Conservation (phyloP, 2,797 vertebrate species). For the Denticeps clupeoides region DNA sequence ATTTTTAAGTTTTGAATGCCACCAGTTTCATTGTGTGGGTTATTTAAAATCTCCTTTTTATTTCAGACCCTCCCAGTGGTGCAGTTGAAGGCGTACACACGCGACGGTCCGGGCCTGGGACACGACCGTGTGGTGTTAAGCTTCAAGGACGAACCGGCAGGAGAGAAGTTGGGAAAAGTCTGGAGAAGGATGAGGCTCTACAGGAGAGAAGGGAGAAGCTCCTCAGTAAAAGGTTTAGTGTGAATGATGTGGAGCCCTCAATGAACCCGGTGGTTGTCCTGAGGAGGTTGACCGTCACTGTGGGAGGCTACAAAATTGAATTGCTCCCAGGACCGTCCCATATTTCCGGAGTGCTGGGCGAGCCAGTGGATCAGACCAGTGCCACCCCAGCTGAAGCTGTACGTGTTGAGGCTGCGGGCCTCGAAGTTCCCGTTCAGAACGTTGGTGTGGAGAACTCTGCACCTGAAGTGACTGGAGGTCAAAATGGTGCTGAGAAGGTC, state of each 20-base stretch:
- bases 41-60: too few species aligned
- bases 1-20: too few species aligned
- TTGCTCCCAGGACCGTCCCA: constrained; percentile 61
- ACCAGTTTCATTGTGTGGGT: too few species aligned
- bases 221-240: constrained; percentile 45
- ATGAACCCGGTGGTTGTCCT: constrained; percentile 59
- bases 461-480: constrained; percentile 29
- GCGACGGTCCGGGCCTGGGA: constrained; percentile 51
- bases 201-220: constrained; percentile 47
- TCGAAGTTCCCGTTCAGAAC: constrained; percentile 29
- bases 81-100: constrained; percentile 60
- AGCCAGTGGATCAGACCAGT: neutral
- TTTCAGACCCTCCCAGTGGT: too few species aligned
- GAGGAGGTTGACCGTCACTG: constrained; percentile 59
- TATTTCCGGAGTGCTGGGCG: constrained; percentile 16
- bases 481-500: constrained; percentile 12
- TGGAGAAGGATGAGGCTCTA: constrained; percentile 20
- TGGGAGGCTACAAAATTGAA: constrained; percentile 68
- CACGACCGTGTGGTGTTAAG: constrained; percentile 49
- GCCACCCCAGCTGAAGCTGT: constrained; percentile 36
- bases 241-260: constrained; percentile 46
- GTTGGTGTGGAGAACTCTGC: constrained; percentile 25
- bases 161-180: constrained; percentile 35
- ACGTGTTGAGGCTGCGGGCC: constrained; percentile 30
- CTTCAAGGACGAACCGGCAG: constrained; percentile 48